These are phyloP conservation scores for Lepus townsendii DNA, from an alignment of 2,797 vertebrate species.

Conservation along the genomic window DNA sequence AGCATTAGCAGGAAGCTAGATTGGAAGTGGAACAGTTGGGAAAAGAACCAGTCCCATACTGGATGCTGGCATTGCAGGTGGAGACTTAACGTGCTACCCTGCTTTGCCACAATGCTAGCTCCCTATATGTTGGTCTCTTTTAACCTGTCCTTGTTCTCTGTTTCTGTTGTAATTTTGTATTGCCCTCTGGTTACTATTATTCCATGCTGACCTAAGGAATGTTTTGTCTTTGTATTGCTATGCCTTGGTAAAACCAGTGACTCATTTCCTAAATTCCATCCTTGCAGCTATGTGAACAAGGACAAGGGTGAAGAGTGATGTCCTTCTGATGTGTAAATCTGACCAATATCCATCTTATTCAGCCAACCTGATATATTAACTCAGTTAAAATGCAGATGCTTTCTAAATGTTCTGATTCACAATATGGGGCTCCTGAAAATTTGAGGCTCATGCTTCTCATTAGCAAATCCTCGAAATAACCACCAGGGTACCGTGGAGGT, in stretches of 20 bases:
- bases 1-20: too few species aligned
- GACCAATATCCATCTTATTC: neutral
- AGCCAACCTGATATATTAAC: neutral
- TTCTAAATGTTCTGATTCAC: neutral
- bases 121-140: too few species aligned
- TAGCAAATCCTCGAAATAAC: neutral
- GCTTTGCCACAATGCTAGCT: too few species aligned
- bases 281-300: neutral
- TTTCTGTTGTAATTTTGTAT: neutral
- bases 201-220: fast-evolving
- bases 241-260: neutral
- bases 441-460: neutral
- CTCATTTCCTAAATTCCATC: neutral
- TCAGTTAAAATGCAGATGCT: neutral
- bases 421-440: neutral
- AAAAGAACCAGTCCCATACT: too few species aligned
- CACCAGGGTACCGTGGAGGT: neutral
- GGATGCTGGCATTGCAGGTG: too few species aligned
- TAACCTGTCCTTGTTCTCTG: neutral
- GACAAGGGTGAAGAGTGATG: neutral
- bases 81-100: too few species aligned
- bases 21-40: too few species aligned
- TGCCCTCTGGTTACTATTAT: neutral
- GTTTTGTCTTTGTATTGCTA: neutral
- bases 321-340: neutral